A percentile compares a stretch with the other conserved stretches of the same genome.
Conservation (phyloP, 1,140 invertebrate genomes). For the Microplitis demolitor region DNA sequence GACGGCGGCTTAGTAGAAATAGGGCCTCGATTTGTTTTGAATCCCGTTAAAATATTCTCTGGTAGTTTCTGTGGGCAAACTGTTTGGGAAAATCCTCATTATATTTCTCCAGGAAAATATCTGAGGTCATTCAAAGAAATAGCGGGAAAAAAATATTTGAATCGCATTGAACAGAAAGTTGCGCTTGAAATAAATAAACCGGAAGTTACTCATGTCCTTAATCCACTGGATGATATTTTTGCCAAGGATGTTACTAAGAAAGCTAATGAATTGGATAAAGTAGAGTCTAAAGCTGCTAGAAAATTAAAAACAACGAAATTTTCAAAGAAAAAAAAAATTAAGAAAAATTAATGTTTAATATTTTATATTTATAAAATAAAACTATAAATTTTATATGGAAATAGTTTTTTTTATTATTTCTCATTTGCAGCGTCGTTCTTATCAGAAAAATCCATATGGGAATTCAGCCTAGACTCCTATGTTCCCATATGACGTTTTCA, state of each 20-base stretch:
- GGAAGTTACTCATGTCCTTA: constrained; percentile 69
- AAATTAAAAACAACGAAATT: constrained; percentile 2
- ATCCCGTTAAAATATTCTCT: constrained; percentile 92
- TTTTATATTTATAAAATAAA: too few relatives aligned
- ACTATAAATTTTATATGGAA: too few relatives aligned
- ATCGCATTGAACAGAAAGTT: constrained; percentile 78
- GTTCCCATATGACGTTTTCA: too few relatives aligned
- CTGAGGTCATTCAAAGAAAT: constrained; percentile 72
- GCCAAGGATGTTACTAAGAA: constrained; percentile 62
- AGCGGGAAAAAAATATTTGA: constrained; percentile 77
- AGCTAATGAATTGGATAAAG: constrained; percentile 42
- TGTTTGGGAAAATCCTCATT: constrained; percentile 93
- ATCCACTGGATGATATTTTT: constrained; percentile 71
- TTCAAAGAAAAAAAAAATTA: neutral
- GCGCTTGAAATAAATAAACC: constrained; percentile 73
- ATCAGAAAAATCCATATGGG: too few relatives aligned
- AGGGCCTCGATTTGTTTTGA: constrained; percentile 94
- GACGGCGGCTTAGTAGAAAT: constrained; percentile 95
- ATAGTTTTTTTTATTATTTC: too few relatives aligned
- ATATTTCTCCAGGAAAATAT: constrained; percentile 87
- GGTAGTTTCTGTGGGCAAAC: constrained; percentile 92
- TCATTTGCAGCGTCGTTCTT: too few relatives aligned
- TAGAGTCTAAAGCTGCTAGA: too few relatives aligned
- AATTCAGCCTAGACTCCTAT: too few relatives aligned
- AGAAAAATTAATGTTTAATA: neutral